Percentiles rank a stretch among this genome's conserved stretches.
These are phyloP conservation scores for Papilio demoleus DNA, from an alignment of 2,888 invertebrate species.

Conservation along the genomic window DNA sequence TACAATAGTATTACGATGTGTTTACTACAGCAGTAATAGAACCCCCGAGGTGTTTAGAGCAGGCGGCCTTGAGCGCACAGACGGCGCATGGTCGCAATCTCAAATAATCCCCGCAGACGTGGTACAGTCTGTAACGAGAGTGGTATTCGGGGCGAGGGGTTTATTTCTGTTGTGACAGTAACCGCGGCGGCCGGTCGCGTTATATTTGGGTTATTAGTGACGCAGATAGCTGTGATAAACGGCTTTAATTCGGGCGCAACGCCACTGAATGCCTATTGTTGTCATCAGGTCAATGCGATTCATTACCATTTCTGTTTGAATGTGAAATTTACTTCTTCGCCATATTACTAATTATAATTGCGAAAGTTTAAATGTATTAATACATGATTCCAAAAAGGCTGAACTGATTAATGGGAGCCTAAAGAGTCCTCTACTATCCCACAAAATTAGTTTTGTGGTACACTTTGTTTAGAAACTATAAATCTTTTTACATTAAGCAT, in stretches of 20 bases:
- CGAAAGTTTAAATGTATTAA: neutral
- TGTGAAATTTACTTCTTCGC: neutral
- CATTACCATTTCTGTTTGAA: slow-evolving; percentile 37
- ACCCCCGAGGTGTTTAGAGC: neutral
- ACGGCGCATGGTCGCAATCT: slow-evolving; percentile 31
- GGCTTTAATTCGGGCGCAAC: slow-evolving; percentile 71
- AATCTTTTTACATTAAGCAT: too few relatives aligned
- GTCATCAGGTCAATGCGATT: slow-evolving; percentile 54
- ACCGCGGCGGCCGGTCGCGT: slow-evolving; percentile 60
- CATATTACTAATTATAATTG: neutral
- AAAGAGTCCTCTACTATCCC: too few relatives aligned
- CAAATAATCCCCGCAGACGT: slow-evolving; percentile 58
- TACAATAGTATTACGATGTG: slow-evolving; percentile 1
- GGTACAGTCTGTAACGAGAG: slow-evolving; percentile 55
- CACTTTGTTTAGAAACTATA: too few relatives aligned
- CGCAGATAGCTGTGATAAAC: slow-evolving; percentile 77
- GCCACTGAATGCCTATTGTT: slow-evolving; percentile 68
- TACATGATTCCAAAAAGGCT: too few relatives aligned
- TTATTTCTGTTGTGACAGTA: slow-evolving; percentile 79
- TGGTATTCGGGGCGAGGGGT: slow-evolving; percentile 75
- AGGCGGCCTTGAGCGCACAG: slow-evolving; percentile 14
- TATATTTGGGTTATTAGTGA: slow-evolving; percentile 80
- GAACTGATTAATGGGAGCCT: too few relatives aligned
- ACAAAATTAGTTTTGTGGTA: too few relatives aligned
- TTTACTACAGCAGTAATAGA: neutral